Conservation (phyloP, 1,140 invertebrate species). For the Cherax quadricarinatus region DNA sequence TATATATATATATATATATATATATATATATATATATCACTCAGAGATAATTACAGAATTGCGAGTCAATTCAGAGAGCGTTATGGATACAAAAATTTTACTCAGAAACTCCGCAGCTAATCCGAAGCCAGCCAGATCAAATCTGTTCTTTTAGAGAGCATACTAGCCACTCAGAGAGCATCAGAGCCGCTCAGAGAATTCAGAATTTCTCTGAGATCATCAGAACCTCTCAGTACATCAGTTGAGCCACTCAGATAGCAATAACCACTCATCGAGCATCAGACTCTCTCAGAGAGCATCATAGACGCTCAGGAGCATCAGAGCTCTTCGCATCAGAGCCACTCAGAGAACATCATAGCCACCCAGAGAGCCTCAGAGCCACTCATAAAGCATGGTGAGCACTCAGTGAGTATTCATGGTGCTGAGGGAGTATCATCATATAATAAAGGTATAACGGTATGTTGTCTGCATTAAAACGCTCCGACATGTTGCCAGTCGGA, state of each 20-base stretch:
- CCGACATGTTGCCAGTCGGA: neutral
- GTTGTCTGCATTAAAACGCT: neutral
- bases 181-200: neutral
- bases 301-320: neutral
- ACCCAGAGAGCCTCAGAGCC: neutral
- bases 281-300: neutral
- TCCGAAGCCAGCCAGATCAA: too few species aligned
- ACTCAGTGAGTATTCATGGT: conserved; percentile 28
- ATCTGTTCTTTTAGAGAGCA: too few species aligned
- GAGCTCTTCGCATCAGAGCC: neutral
- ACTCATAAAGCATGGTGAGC: conserved; percentile 27
- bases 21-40: too few species aligned
- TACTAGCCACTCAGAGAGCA: neutral
- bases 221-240: neutral
- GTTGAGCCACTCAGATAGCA: conserved; percentile 20
- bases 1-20: too few species aligned
- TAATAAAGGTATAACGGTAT: neutral
- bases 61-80: too few species aligned
- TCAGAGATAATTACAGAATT: too few species aligned
- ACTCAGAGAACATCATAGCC: neutral
- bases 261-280: neutral
- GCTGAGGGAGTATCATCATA: conserved; percentile 13
- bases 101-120: too few species aligned
- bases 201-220: neutral
- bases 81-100: too few species aligned